Base-by-base conservation (phyloP, 2,797 vertebrate species). In the Rhinatrema bivittatum region DNA sequence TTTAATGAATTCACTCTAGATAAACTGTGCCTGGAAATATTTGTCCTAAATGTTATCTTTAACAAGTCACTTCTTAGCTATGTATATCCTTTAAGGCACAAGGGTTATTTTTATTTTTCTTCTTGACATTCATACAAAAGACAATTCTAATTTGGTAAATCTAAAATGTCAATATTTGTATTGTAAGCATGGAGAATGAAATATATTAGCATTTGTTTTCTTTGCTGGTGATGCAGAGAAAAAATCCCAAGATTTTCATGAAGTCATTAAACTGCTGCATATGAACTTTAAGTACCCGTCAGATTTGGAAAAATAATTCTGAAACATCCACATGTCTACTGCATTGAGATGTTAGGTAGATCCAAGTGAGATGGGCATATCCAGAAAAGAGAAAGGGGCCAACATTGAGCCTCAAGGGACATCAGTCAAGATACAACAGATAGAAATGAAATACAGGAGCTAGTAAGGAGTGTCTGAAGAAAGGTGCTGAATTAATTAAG, bases 271-370 rank as follows among this genome's bases (percentile, higher is more conserved):
- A 50, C 53, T 49, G 43, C 31, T 56, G 35, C 48, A 74, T 59
- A 68, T 74, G 62, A 68, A 33, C 42, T 54, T 56, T 65, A 74
- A 34, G 62, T 73, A 58, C 65, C 58, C 49, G 32, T 16, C 52
- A 43, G n/a, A 53, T 72, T 69, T 68, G 45, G 56, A 40, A 65
- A 51, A 59, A 36, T 57, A 53, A 63, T 27, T 42, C 16, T 18
- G n/a, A n/a, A n/a, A n/a, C n/a, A n/a, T n/a, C n/a, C n/a, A n/a
- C n/a, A n/a, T n/a, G n/a, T n/a, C n/a, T n/a, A n/a, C n/a, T n/a
- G n/a, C n/a, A n/a, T n/a, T n/a, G n/a, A n/a, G n/a, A n/a, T n/a
- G n/a, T n/a, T n/a, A n/a, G n/a, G n/a, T n/a, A n/a, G n/a, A n/a
- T n/a, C n/a, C n/a, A n/a, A n/a, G n/a, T n/a, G 50, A 57, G 19